These are phyloP conservation scores for Carollia perspicillata DNA, from an alignment of 2,113 vertebrate species.

Conservation along the genomic window DNA sequence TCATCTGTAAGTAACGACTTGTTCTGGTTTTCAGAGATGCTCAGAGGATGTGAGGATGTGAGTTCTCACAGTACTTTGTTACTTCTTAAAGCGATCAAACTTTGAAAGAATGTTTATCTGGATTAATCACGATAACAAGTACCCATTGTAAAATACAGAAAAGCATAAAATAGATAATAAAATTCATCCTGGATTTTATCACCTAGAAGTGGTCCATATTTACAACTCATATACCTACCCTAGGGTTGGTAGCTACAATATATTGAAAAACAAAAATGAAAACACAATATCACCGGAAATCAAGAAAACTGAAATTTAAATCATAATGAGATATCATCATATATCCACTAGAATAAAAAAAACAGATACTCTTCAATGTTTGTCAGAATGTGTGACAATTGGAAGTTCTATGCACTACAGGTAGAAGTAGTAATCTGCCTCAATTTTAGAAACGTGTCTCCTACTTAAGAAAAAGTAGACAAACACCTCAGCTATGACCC, in stretches of 20 bases:
- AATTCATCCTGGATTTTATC: neutral
- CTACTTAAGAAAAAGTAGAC: neutral
- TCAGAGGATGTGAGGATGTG: neutral
- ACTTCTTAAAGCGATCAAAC: neutral
- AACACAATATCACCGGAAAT: neutral
- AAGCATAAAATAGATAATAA: neutral
- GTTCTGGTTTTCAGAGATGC: neutral
- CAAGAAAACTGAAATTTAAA: neutral
- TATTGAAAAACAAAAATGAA: neutral
- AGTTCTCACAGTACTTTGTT: neutral
- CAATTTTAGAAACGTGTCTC: neutral
- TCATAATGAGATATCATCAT: neutral
- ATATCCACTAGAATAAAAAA: neutral
- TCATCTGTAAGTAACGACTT: neutral
- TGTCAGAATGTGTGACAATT: neutral
- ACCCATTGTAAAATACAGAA: neutral
- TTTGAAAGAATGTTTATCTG: neutral
- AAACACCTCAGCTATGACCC: neutral
- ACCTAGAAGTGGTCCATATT: neutral
- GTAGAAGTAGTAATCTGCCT: neutral
- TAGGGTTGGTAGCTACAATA: neutral
- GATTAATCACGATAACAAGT: neutral
- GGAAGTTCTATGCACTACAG: neutral
- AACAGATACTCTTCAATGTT: neutral
- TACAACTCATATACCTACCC: neutral